Evolutionary conservation across 2,888 invertebrate genomes (phyloP), one percentile per base, ranked within the genome.

Genomic region (Steromphala cineraria): DNA sequence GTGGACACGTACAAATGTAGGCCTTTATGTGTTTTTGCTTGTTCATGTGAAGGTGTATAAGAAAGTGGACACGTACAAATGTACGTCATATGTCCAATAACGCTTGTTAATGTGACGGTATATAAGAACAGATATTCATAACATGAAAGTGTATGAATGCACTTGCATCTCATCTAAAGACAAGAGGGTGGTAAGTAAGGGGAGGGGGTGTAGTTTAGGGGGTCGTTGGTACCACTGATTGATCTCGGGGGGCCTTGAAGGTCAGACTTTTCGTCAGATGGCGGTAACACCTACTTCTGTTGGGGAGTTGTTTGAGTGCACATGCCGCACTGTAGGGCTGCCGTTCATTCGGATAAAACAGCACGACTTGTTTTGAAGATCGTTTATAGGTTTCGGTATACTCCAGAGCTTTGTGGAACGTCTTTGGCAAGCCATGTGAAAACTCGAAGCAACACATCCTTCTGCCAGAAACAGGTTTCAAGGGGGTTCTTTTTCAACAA

Each of bases 401-500:
- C 62, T 17, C 62, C 17, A 15, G 62, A 62, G 62, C 24, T 28
- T 24, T 21, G 28, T 15, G 28, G 21, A 10, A 62, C 28, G 62
- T 62, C 62, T 62, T 28, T 62, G 62, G 62, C 62, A 62, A 28
- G n/a, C 24, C 24, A 24, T 28, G 62, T 62, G 62, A 28, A 62
- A 62, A 62, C 62, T 5, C 62, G 28, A 62, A 62, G 28, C 62
- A 15, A 15, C 8, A 28, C 24, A 62, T 62, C 62, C 24, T 24
- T 62, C 15, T 62, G 28, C 17, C 28, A 28, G 62, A 62, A 15
- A 62, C 62, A 5, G 2, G 62, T 62, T 62, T 62, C 62, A 62
- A 62, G 62, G 62, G 62, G 62, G 62, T 62, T 28, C 62, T 62
- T 46, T 62, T 62, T 24, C 62, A 62, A 62, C 62, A 62, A 28